A percentile compares a stretch with the other conserved stretches of the same genome.
These are phyloP conservation scores for Tenualosa thibaudeaui DNA, from an alignment of 2,797 vertebrate genomes.

Conservation along the genomic window DNA sequence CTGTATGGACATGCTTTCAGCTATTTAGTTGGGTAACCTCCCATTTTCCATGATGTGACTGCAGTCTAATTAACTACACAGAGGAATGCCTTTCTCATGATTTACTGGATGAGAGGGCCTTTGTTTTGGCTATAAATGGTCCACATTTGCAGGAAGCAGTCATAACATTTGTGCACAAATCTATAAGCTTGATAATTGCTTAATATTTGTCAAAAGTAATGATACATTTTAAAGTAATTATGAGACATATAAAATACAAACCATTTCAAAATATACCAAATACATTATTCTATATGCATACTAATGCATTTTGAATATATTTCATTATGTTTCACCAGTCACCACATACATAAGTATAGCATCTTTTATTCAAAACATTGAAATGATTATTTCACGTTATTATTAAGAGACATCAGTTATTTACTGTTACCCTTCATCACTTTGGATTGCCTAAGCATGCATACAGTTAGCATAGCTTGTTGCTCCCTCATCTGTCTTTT, in stretches of 20 bases:
- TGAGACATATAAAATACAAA: neutral
- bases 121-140: conserved; percentile 23
- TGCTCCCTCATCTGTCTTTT: neutral
- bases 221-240: neutral
- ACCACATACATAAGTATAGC: neutral
- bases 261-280: neutral
- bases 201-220: neutral
- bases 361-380: no score
- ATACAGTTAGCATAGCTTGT: neutral
- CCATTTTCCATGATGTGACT: conserved; percentile 35
- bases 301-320: neutral
- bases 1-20: conserved; percentile 19
- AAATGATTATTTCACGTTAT: no score
- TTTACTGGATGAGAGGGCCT: conserved; percentile 22
- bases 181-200: neutral
- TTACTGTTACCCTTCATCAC: no score
- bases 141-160: conserved; percentile 16
- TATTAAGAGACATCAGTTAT: no score
- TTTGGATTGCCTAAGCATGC: neutral
- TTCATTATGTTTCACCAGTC: neutral
- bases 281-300: neutral
- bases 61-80: conserved; percentile 15
- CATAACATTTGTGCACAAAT: conserved; percentile 13
- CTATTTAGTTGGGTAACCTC: conserved; percentile 38
- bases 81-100: conserved; percentile 25